These are phyloP conservation scores for Amphilophus citrinellus DNA, from an alignment of 2,113 vertebrate genomes.

Conservation along the genomic window DNA sequence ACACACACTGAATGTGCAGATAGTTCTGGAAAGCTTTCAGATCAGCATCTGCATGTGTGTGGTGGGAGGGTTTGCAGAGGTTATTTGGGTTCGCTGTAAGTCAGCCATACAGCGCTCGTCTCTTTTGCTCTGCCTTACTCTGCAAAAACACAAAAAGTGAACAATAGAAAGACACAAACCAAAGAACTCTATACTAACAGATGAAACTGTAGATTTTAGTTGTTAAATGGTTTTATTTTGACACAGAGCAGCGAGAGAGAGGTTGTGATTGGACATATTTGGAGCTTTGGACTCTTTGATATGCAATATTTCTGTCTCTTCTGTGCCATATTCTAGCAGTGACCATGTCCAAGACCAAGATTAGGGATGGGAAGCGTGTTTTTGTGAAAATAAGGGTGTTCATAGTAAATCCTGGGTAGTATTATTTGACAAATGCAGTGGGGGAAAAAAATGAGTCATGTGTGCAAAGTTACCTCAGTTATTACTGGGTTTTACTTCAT, in stretches of 20 bases:
- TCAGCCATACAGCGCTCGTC: constrained; percentile 35
- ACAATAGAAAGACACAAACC: constrained; percentile 27
- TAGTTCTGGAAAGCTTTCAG: constrained; percentile 49
- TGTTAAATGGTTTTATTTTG: not conserved
- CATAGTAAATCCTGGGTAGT: too few relatives aligned
- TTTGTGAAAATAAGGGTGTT: too few relatives aligned
- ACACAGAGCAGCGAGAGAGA: not conserved
- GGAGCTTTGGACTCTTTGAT: not conserved
- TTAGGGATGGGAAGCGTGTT: not conserved
- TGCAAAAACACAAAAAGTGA: constrained; percentile 35
- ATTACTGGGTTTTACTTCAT: too few relatives aligned
- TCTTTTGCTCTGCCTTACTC: constrained; percentile 15
- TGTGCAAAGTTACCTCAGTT: too few relatives aligned
- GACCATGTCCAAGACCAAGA: not conserved
- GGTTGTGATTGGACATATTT: not conserved
- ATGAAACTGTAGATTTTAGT: constrained; percentile 6
- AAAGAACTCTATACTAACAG: not conserved
- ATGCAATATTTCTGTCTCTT: not conserved
- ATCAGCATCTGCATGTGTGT: not conserved
- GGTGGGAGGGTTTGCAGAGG: constrained; percentile 7
- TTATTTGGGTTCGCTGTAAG: constrained; percentile 43
- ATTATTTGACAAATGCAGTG: too few relatives aligned
- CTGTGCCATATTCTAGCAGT: not conserved
- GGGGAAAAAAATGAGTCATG: too few relatives aligned
- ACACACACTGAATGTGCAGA: not conserved